Evolutionary conservation across 2,888 invertebrate genomes (phyloP).

Genomic region (Andrena bucephala): DNA sequence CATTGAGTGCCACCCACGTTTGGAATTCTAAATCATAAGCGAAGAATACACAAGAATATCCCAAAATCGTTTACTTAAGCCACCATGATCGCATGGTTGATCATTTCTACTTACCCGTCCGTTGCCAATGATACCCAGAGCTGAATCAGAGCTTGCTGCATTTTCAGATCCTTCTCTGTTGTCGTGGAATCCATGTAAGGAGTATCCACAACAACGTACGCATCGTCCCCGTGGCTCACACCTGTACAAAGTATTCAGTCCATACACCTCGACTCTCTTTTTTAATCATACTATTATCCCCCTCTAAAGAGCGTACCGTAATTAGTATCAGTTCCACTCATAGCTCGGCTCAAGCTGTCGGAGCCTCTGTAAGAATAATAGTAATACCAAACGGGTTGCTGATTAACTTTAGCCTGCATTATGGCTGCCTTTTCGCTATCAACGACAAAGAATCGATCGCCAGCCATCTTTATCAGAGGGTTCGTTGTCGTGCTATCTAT

Average conservation of each 20-base stretch:
- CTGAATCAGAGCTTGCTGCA: slow-evolving; percentile 86
- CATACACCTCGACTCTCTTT: not conserved
- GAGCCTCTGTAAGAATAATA: slow-evolving; percentile 88
- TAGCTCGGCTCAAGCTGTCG: slow-evolving; percentile 87
- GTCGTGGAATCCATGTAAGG: slow-evolving; percentile 79
- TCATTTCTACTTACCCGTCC: slow-evolving; percentile 86
- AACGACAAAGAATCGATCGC: slow-evolving; percentile 88
- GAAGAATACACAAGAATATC: slow-evolving; percentile 33
- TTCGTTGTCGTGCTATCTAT: slow-evolving; percentile 83
- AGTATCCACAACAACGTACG: slow-evolving; percentile 86
- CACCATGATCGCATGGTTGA: not conserved
- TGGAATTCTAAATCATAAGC: slow-evolving; percentile 83
- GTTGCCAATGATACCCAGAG: slow-evolving; percentile 87
- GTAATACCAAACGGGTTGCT: slow-evolving; percentile 89
- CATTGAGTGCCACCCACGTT: slow-evolving; percentile 84
- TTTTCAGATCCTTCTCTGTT: slow-evolving; percentile 85
- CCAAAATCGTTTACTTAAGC: not conserved
- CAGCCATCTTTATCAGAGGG: slow-evolving; percentile 86
- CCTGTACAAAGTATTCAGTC: slow-evolving; percentile 83
- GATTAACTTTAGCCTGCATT: slow-evolving; percentile 86
- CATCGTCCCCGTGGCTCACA: slow-evolving; percentile 89
- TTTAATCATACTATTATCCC: not conserved
- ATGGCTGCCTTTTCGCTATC: slow-evolving; percentile 88
- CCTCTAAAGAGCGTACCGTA: slow-evolving; percentile 85
- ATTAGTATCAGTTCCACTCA: slow-evolving; percentile 86